Evolutionary conservation across 2,113 vertebrate species (phyloP).

Genomic region (Notothenia coriiceps): DNA sequence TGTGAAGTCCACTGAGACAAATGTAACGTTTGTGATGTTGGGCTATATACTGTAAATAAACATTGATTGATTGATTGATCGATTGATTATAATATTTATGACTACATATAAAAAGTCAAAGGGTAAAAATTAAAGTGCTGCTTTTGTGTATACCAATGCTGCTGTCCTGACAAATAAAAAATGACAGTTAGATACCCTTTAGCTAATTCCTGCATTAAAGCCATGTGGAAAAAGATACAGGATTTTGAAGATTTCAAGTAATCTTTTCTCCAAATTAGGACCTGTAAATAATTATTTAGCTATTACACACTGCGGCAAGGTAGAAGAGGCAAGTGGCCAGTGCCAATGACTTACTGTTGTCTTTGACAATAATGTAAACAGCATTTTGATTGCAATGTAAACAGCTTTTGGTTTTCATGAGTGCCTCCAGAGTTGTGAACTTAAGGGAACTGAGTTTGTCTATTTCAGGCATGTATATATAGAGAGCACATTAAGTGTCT

Average conservation of each 20-base stretch:
- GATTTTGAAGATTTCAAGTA: background rate
- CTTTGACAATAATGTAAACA: constrained; percentile 35
- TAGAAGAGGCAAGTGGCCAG: constrained; percentile 9
- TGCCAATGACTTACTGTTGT: constrained; percentile 9
- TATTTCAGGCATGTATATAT: background rate
- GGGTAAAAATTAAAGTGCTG: background rate
- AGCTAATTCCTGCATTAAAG: constrained; percentile 10
- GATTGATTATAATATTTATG: no score
- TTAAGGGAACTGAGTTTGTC: background rate
- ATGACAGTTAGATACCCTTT: constrained; percentile 1
- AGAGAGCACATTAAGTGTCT: background rate
- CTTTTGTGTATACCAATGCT: background rate
- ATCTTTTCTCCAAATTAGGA: constrained; percentile 10
- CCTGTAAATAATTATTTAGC: constrained; percentile 38
- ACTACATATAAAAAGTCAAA: background rate
- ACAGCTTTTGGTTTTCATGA: constrained; percentile 20
- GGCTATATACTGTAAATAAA: no score
- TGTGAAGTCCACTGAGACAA: no score
- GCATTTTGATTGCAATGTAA: constrained; percentile 42
- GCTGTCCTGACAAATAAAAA: constrained; percentile 29
- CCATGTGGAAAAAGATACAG: background rate
- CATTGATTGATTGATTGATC: no score
- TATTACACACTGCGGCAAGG: background rate
- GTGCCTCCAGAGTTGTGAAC: background rate
- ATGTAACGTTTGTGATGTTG: no score